Base-by-base conservation (phyloP, 2,797 vertebrate genomes). In the Acipenser ruthenus region DNA sequence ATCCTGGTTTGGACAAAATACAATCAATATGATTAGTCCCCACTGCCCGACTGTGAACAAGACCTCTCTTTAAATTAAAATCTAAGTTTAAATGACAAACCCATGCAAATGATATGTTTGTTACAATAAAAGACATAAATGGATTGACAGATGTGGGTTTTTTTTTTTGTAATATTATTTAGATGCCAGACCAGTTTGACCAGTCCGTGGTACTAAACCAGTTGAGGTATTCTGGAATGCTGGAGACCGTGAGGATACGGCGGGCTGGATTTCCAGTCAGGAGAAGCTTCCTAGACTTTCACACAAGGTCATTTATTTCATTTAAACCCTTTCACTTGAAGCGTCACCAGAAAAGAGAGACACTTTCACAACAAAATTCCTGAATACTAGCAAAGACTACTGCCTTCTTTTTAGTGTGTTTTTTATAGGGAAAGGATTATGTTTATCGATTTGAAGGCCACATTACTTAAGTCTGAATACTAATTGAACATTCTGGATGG, bases 121-220 rank as follows among this genome's bases (percentile, higher is more conserved):
- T 37, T 37, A 37, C 37, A 37, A 37, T 37, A 37, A 37, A 37
- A 37, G 37, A 37, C 37, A 37, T 37, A 55, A 10, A 55, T 55
- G n/a, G 53, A 55, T 55, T 55, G 6, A 37, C 53, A 10, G 10
- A 55, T 55, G 9, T 55, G n/a, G 2, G 3, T 61, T 48, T 8
- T 37, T n/a, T 53, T 48, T 37, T 37, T 11, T 53, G 50, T 62
- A 49, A 10, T 55, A 10, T 55, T 15, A 82, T 50, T 11, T 62
- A 98, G 96, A 94, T 95, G 93, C 94, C 95, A 47, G 93, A 94
- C 77, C 92, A 92, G 71, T 99, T 99, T 80, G 95, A 98, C 84
- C 93, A 95, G 86, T 87, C 90, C 0, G 84, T 98, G 66, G 96
- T 98, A 69, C 89, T 97, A 67, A 97, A 97, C 86, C 96, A 99